phyloP scores from a whole-genome alignment of 2,797 vertebrate species.

The Gobionotothen gibberifrons region DNA sequence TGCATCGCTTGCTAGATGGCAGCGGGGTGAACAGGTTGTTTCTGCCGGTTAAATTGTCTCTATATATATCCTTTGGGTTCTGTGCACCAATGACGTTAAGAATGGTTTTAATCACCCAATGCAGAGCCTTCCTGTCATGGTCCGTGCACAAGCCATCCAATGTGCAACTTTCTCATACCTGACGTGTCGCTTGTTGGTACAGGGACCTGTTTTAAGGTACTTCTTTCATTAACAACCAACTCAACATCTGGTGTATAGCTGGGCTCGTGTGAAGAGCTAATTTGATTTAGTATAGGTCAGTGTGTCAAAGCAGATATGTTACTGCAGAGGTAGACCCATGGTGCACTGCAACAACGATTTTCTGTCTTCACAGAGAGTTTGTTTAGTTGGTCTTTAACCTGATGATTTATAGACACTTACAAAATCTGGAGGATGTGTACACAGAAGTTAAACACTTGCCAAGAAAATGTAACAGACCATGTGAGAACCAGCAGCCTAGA shows the following conservation, averaged over 20 bases:
- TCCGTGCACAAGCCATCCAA: neutral
- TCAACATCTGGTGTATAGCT: neutral
- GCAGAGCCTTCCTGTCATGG: neutral
- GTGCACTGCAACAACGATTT: conserved; percentile 27
- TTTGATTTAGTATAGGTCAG: conserved; percentile 21
- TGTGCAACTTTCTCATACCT: neutral
- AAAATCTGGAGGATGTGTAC: neutral
- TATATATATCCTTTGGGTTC: neutral
- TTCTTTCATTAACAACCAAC: neutral
- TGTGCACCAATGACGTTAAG: neutral
- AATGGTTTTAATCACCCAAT: neutral
- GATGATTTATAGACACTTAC: conserved; percentile 22
- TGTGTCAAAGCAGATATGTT: conserved; percentile 15
- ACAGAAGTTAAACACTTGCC: conserved; percentile 5
- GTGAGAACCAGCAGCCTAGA: conserved; percentile 5
- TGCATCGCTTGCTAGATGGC: too few relatives aligned
- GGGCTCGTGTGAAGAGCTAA: neutral
- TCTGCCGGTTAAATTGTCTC: neutral
- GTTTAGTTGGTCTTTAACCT: conserved; percentile 29
- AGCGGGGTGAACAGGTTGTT: too few relatives aligned
- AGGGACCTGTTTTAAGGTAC: neutral
- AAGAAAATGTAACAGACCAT: conserved; percentile 7
- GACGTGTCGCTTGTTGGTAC: neutral
- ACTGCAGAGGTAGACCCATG: conserved; percentile 10
- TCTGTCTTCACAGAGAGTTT: conserved; percentile 23